These are phyloP conservation scores for Lasioglossum calceatum DNA, from an alignment of 2,888 invertebrate species.

Conservation along the genomic window DNA sequence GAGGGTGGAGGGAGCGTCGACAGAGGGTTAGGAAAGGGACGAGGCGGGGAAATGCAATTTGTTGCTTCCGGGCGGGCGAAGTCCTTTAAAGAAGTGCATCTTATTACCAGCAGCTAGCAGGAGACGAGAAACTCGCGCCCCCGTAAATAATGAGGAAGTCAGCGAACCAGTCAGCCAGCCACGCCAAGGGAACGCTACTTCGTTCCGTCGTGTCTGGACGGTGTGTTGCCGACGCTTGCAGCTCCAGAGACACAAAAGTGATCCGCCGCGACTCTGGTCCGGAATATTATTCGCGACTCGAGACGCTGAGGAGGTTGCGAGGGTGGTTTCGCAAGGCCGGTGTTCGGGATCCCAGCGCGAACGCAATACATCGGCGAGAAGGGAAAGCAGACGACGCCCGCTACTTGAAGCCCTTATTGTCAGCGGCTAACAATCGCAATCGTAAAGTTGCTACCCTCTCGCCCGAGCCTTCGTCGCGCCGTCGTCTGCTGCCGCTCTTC, in stretches of 20 bases:
- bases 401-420: slow-evolving; percentile 55
- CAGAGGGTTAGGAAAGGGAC: background rate
- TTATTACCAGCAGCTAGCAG: slow-evolving; percentile 66
- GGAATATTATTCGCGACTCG: slow-evolving; percentile 65
- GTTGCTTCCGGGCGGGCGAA: slow-evolving; percentile 66
- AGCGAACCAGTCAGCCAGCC: background rate
- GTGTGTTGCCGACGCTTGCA: slow-evolving; percentile 11
- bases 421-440: slow-evolving; percentile 51
- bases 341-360: background rate
- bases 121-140: slow-evolving; percentile 67
- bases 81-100: slow-evolving; percentile 74
- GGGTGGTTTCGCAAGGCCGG: background rate
- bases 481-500: slow-evolving; percentile 21
- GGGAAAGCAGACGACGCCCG: slow-evolving; percentile 62
- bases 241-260: slow-evolving; percentile 62
- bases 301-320: slow-evolving; percentile 5
- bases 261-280: slow-evolving; percentile 37
- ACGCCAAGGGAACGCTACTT: slow-evolving; percentile 17
- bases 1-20: background rate
- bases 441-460: slow-evolving; percentile 32
- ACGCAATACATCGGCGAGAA: slow-evolving; percentile 31
- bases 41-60: slow-evolving; percentile 66
- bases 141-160: slow-evolving; percentile 71
- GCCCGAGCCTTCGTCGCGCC: background rate
- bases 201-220: slow-evolving; percentile 6